Evolutionary conservation across 2,113 vertebrate species (phyloP).

Genomic region (Sporophila hypoxantha): DNA sequence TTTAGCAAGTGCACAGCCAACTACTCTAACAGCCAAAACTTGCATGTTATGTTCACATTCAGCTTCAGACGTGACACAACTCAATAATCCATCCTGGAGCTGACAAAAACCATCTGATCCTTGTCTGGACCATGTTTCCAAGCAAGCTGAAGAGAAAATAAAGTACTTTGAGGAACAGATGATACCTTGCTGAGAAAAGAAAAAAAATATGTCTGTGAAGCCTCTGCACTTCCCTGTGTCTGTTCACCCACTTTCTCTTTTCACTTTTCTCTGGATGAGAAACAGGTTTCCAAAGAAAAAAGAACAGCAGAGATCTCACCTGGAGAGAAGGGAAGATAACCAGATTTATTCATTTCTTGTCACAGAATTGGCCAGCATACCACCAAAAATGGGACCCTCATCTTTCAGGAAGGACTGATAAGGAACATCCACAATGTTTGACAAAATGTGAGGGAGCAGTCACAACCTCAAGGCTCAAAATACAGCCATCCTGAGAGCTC

Average conservation of each 20-base stretch:
- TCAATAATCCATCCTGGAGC: conserved; percentile 17
- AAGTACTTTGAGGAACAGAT: conserved; percentile 7
- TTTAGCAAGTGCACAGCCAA: not conserved
- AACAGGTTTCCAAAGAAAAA: not conserved
- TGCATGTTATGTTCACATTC: not conserved
- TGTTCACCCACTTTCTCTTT: not conserved
- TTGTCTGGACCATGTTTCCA: conserved; percentile 23
- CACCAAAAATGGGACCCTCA: not conserved
- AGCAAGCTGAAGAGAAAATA: conserved; percentile 20
- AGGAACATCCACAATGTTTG: not conserved
- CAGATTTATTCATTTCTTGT: not conserved
- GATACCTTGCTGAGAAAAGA: conserved; percentile 17
- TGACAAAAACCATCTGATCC: conserved; percentile 28
- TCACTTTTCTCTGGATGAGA: not conserved
- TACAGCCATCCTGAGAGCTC: not conserved
- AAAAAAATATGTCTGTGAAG: not conserved
- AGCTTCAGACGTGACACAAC: not conserved
- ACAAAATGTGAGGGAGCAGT: not conserved
- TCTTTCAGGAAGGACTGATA: not conserved
- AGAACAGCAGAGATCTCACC: not conserved
- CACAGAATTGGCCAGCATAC: not conserved
- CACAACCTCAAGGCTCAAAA: not conserved
- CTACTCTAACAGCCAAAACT: not conserved
- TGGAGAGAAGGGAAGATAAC: not conserved
- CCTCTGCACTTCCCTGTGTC: not conserved